Evolutionary conservation across 2,113 vertebrate genomes (phyloP).

Genomic region (Ascaphus truei): DNA sequence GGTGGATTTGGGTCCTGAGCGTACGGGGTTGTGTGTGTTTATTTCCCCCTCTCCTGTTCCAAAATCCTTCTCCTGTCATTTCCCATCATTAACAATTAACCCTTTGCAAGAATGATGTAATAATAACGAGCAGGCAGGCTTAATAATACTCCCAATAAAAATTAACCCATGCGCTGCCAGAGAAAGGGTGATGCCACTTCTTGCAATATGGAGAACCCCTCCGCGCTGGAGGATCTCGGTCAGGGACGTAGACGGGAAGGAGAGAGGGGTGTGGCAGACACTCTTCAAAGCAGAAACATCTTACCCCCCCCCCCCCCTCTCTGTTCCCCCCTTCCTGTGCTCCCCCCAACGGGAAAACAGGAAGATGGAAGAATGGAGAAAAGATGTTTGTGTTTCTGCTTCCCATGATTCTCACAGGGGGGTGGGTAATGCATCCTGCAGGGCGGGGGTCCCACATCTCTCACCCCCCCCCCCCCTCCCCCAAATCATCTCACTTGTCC

Average conservation of each 20-base stretch:
- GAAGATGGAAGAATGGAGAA: slow-evolving; percentile 8
- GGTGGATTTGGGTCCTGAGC: too few species aligned
- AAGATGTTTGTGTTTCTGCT: neutral
- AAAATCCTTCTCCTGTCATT: too few species aligned
- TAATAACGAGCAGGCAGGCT: neutral
- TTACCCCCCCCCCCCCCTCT: neutral
- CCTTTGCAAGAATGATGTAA: neutral
- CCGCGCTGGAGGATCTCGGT: neutral
- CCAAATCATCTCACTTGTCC: neutral
- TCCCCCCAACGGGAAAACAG: neutral
- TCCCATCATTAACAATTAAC: neutral
- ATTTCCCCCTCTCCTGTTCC: too few species aligned
- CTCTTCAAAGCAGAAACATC: neutral
- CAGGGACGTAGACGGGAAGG: neutral
- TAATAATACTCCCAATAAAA: neutral
- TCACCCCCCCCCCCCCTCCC: neutral
- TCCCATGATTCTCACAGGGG: neutral
- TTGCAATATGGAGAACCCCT: neutral
- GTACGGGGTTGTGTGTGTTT: too few species aligned
- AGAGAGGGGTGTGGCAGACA: neutral
- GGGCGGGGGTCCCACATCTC: neutral
- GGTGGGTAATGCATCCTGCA: neutral
- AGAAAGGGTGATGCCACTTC: too few species aligned
- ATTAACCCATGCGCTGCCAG: neutral
- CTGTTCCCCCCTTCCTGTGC: too few species aligned